phyloP scores from a whole-genome alignment of 1,140 invertebrate species.

The Archegozetes longisetosus region DNA sequence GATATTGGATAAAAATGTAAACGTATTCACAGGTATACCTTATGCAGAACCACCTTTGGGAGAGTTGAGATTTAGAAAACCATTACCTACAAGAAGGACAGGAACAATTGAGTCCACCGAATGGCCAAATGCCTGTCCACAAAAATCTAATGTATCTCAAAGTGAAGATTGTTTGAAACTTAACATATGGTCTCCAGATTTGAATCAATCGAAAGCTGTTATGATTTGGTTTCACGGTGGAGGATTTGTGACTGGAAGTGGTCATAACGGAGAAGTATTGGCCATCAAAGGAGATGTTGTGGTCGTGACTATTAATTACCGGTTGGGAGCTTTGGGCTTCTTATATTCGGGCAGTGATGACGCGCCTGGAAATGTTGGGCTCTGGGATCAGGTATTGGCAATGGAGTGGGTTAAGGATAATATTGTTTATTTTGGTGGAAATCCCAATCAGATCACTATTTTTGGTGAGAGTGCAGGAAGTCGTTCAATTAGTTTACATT shows the following conservation, averaged over 20 bases:
- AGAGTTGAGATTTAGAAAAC: slow-evolving; percentile 66
- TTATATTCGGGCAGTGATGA: slow-evolving; percentile 6
- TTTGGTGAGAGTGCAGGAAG: slow-evolving; percentile 30
- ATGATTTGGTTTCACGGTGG: slow-evolving; percentile 18
- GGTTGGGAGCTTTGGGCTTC: slow-evolving; percentile 20
- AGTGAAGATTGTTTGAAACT: slow-evolving; percentile 35
- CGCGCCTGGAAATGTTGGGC: too few relatives aligned
- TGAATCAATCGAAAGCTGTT: not conserved
- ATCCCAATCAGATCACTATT: slow-evolving; percentile 26
- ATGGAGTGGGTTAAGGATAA: slow-evolving; percentile 27
- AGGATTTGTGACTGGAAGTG: slow-evolving; percentile 6
- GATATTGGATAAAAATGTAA: slow-evolving; percentile 38
- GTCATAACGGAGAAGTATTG: slow-evolving; percentile 55
- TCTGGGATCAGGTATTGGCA: slow-evolving; percentile 2
- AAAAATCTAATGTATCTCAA: too few relatives aligned
- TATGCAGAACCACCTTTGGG: slow-evolving; percentile 80
- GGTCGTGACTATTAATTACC: slow-evolving; percentile 39
- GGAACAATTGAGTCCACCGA: not conserved
- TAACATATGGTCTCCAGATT: slow-evolving; percentile 29
- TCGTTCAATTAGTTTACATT: slow-evolving; percentile 23
- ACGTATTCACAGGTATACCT: slow-evolving; percentile 81
- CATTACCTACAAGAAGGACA: slow-evolving; percentile 41
- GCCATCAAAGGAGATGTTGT: slow-evolving; percentile 47
- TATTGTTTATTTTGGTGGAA: slow-evolving; percentile 25
- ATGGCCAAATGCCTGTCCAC: not conserved